Percentiles rank a stretch among this genome's conserved stretches.
These are phyloP conservation scores for Neoaliturus tenellus DNA, from an alignment of 2,888 invertebrate genomes.

Conservation along the genomic window DNA sequence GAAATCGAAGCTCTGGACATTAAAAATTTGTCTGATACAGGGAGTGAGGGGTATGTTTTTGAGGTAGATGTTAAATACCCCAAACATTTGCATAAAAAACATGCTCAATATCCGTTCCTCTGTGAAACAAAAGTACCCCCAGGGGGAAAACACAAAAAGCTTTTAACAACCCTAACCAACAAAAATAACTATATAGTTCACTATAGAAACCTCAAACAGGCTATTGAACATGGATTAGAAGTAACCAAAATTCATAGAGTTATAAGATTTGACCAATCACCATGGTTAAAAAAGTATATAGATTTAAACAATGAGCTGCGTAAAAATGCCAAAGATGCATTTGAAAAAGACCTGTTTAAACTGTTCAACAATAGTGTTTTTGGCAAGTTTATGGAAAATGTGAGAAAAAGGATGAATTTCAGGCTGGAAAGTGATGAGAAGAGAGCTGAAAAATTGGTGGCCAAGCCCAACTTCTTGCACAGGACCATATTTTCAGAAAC, in stretches of 20 bases:
- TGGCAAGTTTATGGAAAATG: neutral
- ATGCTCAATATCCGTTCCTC: constrained; percentile 28
- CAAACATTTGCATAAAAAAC: constrained; percentile 22
- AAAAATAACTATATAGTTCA: constrained; percentile 67
- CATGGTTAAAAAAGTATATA: constrained; percentile 63
- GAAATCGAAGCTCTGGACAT: no score
- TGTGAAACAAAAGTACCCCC: constrained; percentile 22
- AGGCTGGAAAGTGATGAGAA: neutral
- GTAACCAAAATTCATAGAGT: constrained; percentile 65
- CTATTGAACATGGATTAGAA: constrained; percentile 16
- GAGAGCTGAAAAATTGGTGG: neutral
- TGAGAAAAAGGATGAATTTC: neutral
- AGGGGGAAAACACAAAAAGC: constrained; percentile 57
- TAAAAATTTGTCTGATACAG: no score
- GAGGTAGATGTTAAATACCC: constrained; percentile 67
- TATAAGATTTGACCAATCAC: constrained; percentile 67
- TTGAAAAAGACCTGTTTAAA: constrained; percentile 35
- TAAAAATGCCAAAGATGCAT: neutral
- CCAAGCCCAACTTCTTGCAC: constrained; percentile 13
- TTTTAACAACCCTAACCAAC: constrained; percentile 65
- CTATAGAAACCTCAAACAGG: constrained; percentile 67
- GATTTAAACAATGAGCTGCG: constrained; percentile 14
- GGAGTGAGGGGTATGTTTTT: constrained; percentile 66
- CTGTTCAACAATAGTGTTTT: constrained; percentile 16
- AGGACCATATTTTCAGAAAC: constrained; percentile 56